These are phyloP conservation scores for Heterochromis multidens DNA, from an alignment of 2,113 vertebrate species.

Conservation along the genomic window DNA sequence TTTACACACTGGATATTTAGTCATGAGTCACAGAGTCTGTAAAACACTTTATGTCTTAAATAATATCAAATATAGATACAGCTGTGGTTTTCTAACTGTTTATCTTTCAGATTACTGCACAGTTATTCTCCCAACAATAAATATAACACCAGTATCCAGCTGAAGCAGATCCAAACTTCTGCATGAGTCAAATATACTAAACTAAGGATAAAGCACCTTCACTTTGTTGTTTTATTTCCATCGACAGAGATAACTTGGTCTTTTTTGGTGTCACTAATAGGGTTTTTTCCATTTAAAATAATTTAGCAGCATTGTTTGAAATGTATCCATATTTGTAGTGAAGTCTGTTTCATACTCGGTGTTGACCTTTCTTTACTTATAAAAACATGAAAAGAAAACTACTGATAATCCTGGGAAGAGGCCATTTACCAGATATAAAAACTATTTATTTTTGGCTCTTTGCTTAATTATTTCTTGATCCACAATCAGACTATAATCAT, in stretches of 20 bases:
- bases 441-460: not conserved
- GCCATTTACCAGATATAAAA: too few species aligned
- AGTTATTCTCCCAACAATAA: not conserved
- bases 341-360: not conserved
- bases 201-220: not conserved
- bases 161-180: not conserved
- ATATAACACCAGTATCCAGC: not conserved
- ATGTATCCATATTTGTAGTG: not conserved
- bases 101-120: not conserved
- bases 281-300: not conserved
- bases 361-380: not conserved
- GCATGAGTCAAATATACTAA: too few species aligned
- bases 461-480: too few species aligned
- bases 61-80: not conserved
- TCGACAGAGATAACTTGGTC: not conserved
- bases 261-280: not conserved
- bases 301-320: not conserved
- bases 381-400: not conserved
- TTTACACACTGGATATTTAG: not conserved
- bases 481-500: too few species aligned
- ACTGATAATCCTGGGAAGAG: too few species aligned
- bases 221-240: not conserved
- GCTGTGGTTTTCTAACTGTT: too few species aligned
- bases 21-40: too few species aligned
- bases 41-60: not conserved